phyloP scores from a whole-genome alignment of 2,888 invertebrate species.

The Pachliopta kotzebuea region DNA sequence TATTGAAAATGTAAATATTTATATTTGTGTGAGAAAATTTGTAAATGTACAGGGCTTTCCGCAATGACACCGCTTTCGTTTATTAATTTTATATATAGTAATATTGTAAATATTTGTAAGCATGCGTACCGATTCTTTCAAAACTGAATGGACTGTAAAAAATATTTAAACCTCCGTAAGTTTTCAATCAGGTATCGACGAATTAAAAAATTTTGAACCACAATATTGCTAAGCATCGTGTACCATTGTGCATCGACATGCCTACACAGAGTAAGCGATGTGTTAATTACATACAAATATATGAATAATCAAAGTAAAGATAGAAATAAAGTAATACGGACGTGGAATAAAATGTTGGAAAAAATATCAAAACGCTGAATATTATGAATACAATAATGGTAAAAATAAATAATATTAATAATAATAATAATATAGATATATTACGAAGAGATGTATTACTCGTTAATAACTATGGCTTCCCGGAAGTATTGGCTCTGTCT shows the following conservation, averaged over 20 bases:
- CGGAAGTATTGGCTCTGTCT: conserved; percentile 98
- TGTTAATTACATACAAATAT: conserved; percentile 48
- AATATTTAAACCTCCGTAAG: conserved; percentile 52
- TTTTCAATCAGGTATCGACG: conserved; percentile 36
- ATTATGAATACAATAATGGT: conserved; percentile 55
- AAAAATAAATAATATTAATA: conserved; percentile 54
- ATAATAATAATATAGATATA: conserved; percentile 61
- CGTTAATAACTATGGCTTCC: conserved; percentile 95
- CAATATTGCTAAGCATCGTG: conserved; percentile 52
- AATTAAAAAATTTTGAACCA: conserved; percentile 26
- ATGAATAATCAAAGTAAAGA: conserved; percentile 47
- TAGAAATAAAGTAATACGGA: conserved; percentile 47
- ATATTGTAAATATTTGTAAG: conserved; percentile 36
- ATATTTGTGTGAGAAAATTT: background rate
- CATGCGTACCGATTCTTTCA: conserved; percentile 73
- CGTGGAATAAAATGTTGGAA: conserved; percentile 63
- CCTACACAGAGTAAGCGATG: conserved; percentile 60
- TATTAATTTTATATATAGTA: conserved; percentile 25
- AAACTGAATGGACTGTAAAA: conserved; percentile 65
- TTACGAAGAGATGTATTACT: conserved; percentile 84
- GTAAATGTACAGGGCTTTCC: conserved; percentile 3
- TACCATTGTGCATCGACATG: conserved; percentile 64
- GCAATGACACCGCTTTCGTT: conserved; percentile 8
- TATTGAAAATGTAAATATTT: background rate
- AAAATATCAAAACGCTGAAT: conserved; percentile 59